A percentile compares a stretch with the other conserved stretches of the same genome.
phyloP scores from a whole-genome alignment of 2,888 invertebrate genomes.

The Axea sp. region DNA sequence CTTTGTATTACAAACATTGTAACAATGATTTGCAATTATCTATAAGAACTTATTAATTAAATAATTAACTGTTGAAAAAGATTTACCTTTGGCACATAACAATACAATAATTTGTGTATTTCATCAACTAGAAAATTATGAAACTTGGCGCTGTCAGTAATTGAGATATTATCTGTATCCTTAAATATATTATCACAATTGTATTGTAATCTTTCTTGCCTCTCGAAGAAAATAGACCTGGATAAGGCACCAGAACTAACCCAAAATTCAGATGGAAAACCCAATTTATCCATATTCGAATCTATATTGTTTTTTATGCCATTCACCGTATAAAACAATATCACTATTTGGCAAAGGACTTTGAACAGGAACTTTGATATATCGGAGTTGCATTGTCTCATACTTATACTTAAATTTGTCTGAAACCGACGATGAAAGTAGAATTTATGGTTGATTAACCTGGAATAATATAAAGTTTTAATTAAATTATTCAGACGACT shows the following conservation, averaged over 20 bases:
- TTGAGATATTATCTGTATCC: slow-evolving; percentile 41
- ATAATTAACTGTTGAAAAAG: neutral
- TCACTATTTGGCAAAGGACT: slow-evolving; percentile 25
- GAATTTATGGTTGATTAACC: slow-evolving; percentile 27
- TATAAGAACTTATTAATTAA: too few relatives aligned
- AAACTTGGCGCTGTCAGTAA: slow-evolving; percentile 81
- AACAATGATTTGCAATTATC: too few relatives aligned
- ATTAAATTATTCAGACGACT: slow-evolving; percentile 1
- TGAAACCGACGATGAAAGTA: slow-evolving; percentile 14
- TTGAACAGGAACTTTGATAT: slow-evolving; percentile 46
- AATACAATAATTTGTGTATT: slow-evolving; percentile 90
- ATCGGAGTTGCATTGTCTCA: slow-evolving; percentile 47
- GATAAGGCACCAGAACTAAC: slow-evolving; percentile 74
- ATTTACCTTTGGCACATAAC: slow-evolving; percentile 93
- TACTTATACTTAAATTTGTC: slow-evolving; percentile 23
- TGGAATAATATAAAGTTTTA: slow-evolving; percentile 24
- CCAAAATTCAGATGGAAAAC: slow-evolving; percentile 68
- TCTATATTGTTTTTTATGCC: slow-evolving; percentile 40
- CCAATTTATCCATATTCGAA: slow-evolving; percentile 43
- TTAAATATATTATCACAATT: slow-evolving; percentile 71
- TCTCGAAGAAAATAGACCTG: slow-evolving; percentile 74
- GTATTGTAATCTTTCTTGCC: slow-evolving; percentile 75
- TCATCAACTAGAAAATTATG: slow-evolving; percentile 92
- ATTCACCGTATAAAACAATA: slow-evolving; percentile 23
- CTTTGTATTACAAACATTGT: too few relatives aligned